These are phyloP conservation scores for Procavia capensis DNA, from an alignment of 2,113 vertebrate genomes.

Conservation along the genomic window DNA sequence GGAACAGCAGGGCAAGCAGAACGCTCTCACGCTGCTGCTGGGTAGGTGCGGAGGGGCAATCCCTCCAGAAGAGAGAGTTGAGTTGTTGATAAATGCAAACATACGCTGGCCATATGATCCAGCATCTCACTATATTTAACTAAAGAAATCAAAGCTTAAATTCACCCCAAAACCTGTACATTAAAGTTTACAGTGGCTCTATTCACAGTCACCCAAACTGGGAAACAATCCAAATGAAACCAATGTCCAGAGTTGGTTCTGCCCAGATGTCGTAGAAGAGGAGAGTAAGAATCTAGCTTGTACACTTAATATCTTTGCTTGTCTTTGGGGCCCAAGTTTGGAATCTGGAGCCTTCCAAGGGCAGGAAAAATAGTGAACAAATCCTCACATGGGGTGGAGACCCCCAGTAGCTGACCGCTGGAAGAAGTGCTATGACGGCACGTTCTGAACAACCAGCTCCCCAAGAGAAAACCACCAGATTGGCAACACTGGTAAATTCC, in stretches of 20 bases:
- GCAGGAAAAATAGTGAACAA: neutral
- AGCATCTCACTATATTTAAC: neutral
- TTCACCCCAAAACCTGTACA: too few relatives aligned
- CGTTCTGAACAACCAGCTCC: neutral
- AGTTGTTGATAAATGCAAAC: too few relatives aligned
- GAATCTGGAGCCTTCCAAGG: neutral
- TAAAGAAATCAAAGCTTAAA: too few relatives aligned
- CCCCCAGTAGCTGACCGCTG: neutral
- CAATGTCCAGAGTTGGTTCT: neutral
- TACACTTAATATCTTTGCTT: neutral
- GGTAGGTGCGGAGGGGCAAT: accelerated
- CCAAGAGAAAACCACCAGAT: neutral
- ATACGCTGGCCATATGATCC: accelerated
- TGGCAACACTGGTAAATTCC: too few relatives aligned
- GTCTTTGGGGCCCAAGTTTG: neutral
- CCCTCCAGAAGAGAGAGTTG: too few relatives aligned
- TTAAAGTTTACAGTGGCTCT: too few relatives aligned
- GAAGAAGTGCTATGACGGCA: neutral
- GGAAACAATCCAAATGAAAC: neutral
- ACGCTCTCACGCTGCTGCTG: accelerated
- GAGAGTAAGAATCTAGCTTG: too few relatives aligned
- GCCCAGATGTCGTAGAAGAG: accelerated
- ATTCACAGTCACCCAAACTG: neutral
- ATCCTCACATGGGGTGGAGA: neutral
- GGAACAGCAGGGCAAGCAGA: accelerated